phyloP scores from a whole-genome alignment of 2,888 invertebrate species.

The Tetanocera ferruginea region DNA sequence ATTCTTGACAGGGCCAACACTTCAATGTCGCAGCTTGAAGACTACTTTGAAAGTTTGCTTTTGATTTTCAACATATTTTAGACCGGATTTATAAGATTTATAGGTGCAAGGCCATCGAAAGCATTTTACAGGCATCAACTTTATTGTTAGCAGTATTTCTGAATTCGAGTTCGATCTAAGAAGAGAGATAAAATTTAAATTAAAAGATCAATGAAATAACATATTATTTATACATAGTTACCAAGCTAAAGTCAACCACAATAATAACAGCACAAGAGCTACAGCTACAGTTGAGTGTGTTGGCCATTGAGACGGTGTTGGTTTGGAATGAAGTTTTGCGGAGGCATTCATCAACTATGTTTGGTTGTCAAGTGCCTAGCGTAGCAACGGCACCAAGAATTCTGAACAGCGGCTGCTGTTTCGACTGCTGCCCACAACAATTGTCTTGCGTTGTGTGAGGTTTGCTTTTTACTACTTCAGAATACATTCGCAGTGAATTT shows the following conservation, averaged over 20 bases:
- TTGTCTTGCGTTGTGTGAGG: not conserved
- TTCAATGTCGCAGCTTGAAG: too few species aligned
- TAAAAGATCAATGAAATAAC: too few species aligned
- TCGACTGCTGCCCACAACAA: slow-evolving; percentile 4
- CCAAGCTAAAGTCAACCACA: not conserved
- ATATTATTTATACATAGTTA: not conserved
- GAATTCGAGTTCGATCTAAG: too few species aligned
- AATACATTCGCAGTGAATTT: not conserved
- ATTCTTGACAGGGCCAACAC: too few species aligned
- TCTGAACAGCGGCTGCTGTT: not conserved
- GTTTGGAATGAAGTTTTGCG: slow-evolving; percentile 21
- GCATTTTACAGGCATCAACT: too few species aligned
- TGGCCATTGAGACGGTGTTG: not conserved
- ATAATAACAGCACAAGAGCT: not conserved
- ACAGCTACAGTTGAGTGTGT: not conserved
- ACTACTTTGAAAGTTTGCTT: too few species aligned
- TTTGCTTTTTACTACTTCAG: not conserved
- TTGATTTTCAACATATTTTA: too few species aligned
- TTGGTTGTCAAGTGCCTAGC: too few species aligned
- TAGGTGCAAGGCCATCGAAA: too few species aligned
- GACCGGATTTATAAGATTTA: too few species aligned
- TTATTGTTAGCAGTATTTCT: too few species aligned
- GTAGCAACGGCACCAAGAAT: not conserved
- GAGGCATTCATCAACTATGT: not conserved
- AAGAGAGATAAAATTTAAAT: too few species aligned